Percentiles rank a stretch among this genome's conserved stretches.
These are phyloP conservation scores for Typhlichthys subterraneus DNA, from an alignment of 2,797 vertebrate species.

Conservation along the genomic window DNA sequence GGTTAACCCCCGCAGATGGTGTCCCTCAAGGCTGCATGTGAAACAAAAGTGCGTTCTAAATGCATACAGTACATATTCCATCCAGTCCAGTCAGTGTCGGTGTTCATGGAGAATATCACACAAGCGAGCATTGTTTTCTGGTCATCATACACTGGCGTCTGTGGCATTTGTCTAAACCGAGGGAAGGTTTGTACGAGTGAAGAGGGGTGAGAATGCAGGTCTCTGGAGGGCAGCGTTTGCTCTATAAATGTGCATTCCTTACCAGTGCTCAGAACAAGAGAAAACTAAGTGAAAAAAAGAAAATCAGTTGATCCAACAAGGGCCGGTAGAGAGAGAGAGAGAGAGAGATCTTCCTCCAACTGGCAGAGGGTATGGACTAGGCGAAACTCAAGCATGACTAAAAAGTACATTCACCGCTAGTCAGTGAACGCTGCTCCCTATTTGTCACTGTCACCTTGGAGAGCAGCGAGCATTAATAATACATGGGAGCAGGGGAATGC, in stretches of 20 bases:
- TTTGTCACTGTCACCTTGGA: conserved; percentile 99
- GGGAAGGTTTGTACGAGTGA: not conserved
- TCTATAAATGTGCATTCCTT: too few relatives aligned
- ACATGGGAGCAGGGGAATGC: conserved; percentile 92
- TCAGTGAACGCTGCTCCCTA: conserved; percentile 95
- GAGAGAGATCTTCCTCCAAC: conserved; percentile 67
- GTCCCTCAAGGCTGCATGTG: conserved; percentile 56
- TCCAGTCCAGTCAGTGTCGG: not conserved
- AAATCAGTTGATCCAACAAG: not conserved
- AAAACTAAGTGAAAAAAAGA: not conserved
- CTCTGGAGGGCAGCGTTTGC: too few relatives aligned
- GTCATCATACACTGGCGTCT: conserved; percentile 23
- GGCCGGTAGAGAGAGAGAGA: conserved; percentile 20
- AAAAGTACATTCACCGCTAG: conserved; percentile 96
- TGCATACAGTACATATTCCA: conserved; percentile 17
- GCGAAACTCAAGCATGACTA: conserved; percentile 95
- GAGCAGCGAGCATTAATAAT: conserved; percentile 97
- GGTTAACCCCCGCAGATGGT: conserved; percentile 65
- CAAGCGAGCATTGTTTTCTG: conserved; percentile 36
- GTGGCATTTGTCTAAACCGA: conserved; percentile 36
- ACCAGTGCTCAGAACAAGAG: too few relatives aligned
- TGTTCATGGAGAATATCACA: not conserved
- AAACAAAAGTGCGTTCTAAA: conserved; percentile 30
- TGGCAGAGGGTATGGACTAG: conserved; percentile 87
- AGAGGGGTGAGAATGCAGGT: not conserved